Percentiles rank a stretch among this genome's conserved stretches.
Conservation (phyloP, 2,888 invertebrate genomes). For the Gari tellinella region DNA sequence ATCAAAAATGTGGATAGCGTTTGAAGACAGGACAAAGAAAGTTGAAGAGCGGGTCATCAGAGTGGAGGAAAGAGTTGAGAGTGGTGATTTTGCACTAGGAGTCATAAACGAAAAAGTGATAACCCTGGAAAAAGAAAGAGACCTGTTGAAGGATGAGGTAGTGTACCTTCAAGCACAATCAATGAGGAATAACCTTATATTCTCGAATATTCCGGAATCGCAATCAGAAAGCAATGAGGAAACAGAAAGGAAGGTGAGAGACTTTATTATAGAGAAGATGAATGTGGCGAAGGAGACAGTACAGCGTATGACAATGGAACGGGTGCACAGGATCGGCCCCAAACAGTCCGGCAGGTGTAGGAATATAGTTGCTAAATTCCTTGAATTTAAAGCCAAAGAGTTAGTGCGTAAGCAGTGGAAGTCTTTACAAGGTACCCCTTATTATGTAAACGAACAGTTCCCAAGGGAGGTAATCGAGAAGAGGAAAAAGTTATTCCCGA, state of each 20-base stretch:
- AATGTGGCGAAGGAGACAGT: constrained; percentile 14
- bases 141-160: constrained; percentile 11
- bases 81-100: constrained; percentile 16
- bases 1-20: constrained; percentile 5
- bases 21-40: constrained; percentile 18
- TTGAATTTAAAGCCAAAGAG: constrained; percentile 19
- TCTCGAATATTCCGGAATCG: constrained; percentile 18
- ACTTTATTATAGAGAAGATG: constrained; percentile 17
- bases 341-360: constrained; percentile 10
- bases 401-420: constrained; percentile 12
- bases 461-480: not conserved
- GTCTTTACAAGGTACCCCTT: constrained; percentile 11
- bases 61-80: constrained; percentile 10
- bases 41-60: constrained; percentile 4
- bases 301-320: constrained; percentile 11
- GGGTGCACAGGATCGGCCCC: constrained; percentile 33
- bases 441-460: constrained; percentile 16
- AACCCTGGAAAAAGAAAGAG: constrained; percentile 21
- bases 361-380: constrained; percentile 28
- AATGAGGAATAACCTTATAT: constrained; percentile 30
- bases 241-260: constrained; percentile 2
- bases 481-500: not conserved
- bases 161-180: constrained; percentile 27
- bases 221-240: constrained; percentile 13
- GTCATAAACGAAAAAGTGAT: constrained; percentile 4